Evolutionary conservation across 2,797 vertebrate species (phyloP).

Genomic region (Balearica regulorum): DNA sequence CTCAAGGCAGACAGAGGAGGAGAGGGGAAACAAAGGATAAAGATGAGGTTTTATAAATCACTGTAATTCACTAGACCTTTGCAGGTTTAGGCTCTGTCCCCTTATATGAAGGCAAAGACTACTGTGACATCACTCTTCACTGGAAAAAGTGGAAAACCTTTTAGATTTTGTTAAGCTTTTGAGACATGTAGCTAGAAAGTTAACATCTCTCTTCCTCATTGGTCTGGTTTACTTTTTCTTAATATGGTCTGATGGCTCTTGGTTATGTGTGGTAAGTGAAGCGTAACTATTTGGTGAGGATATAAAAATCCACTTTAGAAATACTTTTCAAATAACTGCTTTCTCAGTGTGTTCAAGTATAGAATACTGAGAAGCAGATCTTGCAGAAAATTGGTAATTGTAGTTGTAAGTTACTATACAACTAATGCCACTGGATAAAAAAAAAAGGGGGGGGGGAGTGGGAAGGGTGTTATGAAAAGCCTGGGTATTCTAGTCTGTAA

Average conservation of each 20-base stretch:
- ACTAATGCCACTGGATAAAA: background rate
- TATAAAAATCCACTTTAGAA: background rate
- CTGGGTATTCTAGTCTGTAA: background rate
- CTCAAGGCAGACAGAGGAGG: background rate
- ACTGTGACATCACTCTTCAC: background rate
- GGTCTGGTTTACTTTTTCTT: background rate
- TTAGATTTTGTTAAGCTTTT: background rate
- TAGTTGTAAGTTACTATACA: background rate
- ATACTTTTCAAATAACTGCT: background rate
- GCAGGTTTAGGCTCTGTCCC: background rate
- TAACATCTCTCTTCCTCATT: background rate
- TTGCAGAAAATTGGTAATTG: background rate
- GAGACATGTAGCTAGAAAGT: background rate
- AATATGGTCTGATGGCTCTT: background rate
- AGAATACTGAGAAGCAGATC: background rate
- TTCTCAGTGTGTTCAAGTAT: background rate
- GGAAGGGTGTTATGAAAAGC: background rate
- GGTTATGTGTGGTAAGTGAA: background rate
- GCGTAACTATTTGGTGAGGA: background rate
- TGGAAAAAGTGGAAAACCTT: background rate
- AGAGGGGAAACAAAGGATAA: background rate
- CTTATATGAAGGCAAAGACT: background rate
- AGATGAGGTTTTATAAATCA: background rate
- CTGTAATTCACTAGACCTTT: background rate
- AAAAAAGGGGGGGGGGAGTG: too few species aligned